Evolutionary conservation across 2,797 vertebrate species (phyloP).

Genomic region (Denticeps clupeoides): DNA sequence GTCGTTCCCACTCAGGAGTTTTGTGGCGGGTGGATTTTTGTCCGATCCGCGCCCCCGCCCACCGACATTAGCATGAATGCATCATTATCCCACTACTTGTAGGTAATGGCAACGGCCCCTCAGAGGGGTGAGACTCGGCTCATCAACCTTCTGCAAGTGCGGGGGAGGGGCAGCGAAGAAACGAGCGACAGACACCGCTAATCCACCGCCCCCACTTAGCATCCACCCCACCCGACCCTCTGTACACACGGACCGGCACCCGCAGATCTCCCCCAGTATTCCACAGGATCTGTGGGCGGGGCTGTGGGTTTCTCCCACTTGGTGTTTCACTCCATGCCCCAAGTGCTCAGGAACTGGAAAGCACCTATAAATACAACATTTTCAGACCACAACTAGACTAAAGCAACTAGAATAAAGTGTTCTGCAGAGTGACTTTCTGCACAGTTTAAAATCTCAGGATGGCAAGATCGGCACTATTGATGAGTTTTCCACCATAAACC

Average conservation of each 20-base stretch:
- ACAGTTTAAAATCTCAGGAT: no score
- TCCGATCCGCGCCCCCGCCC: conserved; percentile 44
- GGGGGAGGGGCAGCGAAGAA: conserved; percentile 49
- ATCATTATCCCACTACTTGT: conserved; percentile 73
- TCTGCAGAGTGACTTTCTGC: no score
- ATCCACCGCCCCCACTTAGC: conserved; percentile 67
- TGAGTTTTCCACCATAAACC: no score
- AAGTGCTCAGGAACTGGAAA: no score
- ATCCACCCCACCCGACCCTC: conserved; percentile 12
- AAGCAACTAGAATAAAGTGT: no score
- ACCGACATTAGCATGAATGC: conserved; percentile 68
- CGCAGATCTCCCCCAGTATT: not conserved
- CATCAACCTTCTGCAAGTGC: conserved; percentile 65
- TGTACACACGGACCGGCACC: not conserved
- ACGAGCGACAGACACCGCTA: conserved; percentile 52
- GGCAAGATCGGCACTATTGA: no score
- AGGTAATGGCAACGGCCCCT: conserved; percentile 71
- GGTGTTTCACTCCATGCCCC: no score
- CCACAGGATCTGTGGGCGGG: conserved; percentile 8
- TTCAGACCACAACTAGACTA: no score
- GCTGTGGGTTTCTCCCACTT: no score
- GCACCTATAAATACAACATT: no score
- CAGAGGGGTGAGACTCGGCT: conserved; percentile 67
- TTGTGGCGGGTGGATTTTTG: no score
- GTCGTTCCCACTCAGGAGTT: no score